Evolutionary conservation across 1,140 invertebrate species (phyloP).

Genomic region (Mercenaria mercenaria): DNA sequence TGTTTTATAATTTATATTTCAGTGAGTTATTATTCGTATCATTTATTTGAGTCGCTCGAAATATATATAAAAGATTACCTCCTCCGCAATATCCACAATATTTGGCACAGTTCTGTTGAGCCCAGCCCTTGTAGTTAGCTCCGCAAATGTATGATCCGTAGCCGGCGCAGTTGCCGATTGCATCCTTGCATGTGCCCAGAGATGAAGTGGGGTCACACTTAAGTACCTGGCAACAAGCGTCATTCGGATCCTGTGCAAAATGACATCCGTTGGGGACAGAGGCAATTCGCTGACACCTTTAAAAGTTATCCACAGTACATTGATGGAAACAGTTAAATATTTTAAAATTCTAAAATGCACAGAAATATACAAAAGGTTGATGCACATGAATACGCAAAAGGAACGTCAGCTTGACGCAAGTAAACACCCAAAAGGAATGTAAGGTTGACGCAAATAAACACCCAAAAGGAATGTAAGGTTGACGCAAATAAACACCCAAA

Average conservation of each 20-base stretch:
- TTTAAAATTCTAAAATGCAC: too few relatives aligned
- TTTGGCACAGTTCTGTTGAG: conserved; percentile 56
- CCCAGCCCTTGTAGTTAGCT: conserved; percentile 53
- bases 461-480: too few relatives aligned
- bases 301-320: not conserved
- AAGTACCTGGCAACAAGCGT: conserved; percentile 56
- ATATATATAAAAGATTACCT: too few relatives aligned
- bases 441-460: too few relatives aligned
- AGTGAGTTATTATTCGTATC: too few relatives aligned
- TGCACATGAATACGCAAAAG: too few relatives aligned
- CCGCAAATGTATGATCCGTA: conserved; percentile 61
- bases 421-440: too few relatives aligned
- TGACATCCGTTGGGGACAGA: conserved; percentile 55
- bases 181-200: conserved; percentile 52
- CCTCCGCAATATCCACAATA: conserved; percentile 49
- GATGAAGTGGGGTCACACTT: conserved; percentile 39
- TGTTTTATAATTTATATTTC: too few relatives aligned
- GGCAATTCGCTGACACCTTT: conserved; percentile 57
- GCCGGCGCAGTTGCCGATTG: conserved; percentile 40
- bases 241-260: conserved; percentile 49
- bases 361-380: too few relatives aligned
- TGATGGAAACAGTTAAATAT: not conserved
- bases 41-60: too few relatives aligned
- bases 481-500: too few relatives aligned
- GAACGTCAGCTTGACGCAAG: too few relatives aligned